Conservation (phyloP, 2,113 vertebrate genomes). For the Gorsachius goisagi region DNA sequence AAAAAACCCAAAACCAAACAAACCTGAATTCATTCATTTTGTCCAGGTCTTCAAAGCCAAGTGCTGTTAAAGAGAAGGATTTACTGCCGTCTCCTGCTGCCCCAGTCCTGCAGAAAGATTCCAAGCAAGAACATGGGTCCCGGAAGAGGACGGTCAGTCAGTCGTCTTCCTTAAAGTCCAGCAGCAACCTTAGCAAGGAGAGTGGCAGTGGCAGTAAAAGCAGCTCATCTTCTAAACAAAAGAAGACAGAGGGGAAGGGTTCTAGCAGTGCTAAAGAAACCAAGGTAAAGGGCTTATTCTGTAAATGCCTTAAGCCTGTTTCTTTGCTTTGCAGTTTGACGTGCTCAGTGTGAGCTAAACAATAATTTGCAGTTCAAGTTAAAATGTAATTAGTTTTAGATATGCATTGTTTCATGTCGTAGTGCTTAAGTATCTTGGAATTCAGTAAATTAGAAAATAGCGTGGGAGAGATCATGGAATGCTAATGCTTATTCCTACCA, state of each 20-base stretch:
- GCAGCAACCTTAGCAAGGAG: constrained; percentile 83
- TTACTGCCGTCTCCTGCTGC: constrained; percentile 89
- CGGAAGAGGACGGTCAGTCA: constrained; percentile 92
- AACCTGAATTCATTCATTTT: constrained; percentile 3
- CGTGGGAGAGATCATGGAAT: neutral
- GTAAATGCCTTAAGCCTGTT: neutral
- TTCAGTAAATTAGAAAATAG: neutral
- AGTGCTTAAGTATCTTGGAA: neutral
- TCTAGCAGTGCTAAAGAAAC: constrained; percentile 82
- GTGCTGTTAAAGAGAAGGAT: constrained; percentile 90
- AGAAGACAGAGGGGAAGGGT: constrained; percentile 89
- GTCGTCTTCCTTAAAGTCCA: constrained; percentile 88
- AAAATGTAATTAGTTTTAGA: neutral
- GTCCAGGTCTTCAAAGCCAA: constrained; percentile 85
- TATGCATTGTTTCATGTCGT: fast-evolving
- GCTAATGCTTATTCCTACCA: neutral
- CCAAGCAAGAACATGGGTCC: constrained; percentile 87
- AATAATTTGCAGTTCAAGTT: neutral
- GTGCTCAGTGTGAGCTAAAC: neutral
- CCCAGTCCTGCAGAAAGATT: constrained; percentile 82
- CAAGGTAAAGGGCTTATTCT: constrained; percentile 76
- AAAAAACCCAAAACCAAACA: neutral
- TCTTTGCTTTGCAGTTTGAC: neutral
- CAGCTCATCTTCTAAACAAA: constrained; percentile 87
- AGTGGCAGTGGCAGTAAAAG: constrained; percentile 79